Conservation (phyloP, 2,113 vertebrate species). For the Pteronura brasiliensis region DNA sequence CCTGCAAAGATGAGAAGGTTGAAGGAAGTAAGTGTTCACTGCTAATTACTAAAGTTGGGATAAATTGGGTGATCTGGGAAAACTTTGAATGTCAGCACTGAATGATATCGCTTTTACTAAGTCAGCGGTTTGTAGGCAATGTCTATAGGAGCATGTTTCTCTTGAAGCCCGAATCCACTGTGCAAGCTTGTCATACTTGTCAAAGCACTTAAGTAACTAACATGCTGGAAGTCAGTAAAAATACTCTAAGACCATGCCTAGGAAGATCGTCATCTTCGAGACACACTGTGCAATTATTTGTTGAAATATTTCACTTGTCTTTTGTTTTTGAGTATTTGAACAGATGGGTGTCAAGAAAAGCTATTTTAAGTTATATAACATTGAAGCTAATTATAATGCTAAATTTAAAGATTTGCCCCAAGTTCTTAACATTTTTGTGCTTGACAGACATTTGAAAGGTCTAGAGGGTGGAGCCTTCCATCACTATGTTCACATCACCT, state of each 20-base stretch:
- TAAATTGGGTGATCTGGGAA: background rate
- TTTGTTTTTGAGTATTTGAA: background rate
- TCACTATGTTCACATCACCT: background rate
- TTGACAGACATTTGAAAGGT: background rate
- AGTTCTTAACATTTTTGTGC: background rate
- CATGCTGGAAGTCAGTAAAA: background rate
- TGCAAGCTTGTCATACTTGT: background rate
- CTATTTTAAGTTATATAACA: background rate
- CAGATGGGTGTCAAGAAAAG: background rate
- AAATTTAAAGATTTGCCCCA: background rate
- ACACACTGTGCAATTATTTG: background rate
- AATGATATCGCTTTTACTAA: background rate
- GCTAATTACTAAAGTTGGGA: background rate
- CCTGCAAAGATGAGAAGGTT: conserved; percentile 80
- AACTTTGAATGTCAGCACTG: background rate
- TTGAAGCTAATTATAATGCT: background rate
- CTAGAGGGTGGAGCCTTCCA: fast-evolving
- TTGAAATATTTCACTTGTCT: background rate
- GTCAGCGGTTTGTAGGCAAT: background rate
- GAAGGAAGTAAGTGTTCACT: conserved; percentile 78
- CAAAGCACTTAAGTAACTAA: background rate
- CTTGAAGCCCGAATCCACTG: background rate
- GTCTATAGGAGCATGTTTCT: fast-evolving
- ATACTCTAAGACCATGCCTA: fast-evolving
- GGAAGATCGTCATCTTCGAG: background rate